Evolutionary conservation across 2,888 invertebrate species (phyloP), one percentile per base, ranked within the genome.

Genomic region (Napeogenes inachia): DNA sequence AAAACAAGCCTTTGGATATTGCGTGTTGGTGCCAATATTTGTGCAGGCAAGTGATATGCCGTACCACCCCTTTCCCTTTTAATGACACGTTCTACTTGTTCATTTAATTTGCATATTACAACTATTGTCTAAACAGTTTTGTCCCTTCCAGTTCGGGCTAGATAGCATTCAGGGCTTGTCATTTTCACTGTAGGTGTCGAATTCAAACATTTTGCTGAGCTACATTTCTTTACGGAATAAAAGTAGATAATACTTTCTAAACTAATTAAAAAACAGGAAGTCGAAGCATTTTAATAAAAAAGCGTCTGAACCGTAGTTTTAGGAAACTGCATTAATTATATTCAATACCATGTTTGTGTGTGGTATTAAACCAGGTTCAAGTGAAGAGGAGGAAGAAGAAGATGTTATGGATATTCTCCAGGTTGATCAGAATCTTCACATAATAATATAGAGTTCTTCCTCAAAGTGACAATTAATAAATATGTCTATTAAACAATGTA

Each of bases 301-400:
- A 21, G 21, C 21, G 21, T 21, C 21, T 21, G 21, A 38, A 38
- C 38, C 38, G 38, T 38, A 8, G 38, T 6, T 38, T 38, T 38
- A 38, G 8, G 38, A 38, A 38, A 6, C 8, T 38, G 38, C 38
- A 38, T 38, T 3, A 6, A 42, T 10, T 10, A 50, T 10, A 30
- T 12, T 3, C 10, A 50, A 21, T 62, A 65, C 62, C 57, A 93
- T 93, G 93, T 93, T 93, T 76, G 92, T 93, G 63, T 88, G 87
- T 73, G 92, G 92, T 60, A 86, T 91, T 54, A 85, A 84, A 66
- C 88, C 89, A 54, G 92, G 91, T n/a, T 89, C 92, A 56, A 92
- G 89, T 66, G 92, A 92, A 59, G 92, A 92, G 55, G 92, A 92
- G 57, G 92, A 92, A 65, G 92, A 92, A 71, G 92, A 92, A 77